Evolutionary conservation across 1,140 invertebrate species (phyloP).

Genomic region (Delia radicum): DNA sequence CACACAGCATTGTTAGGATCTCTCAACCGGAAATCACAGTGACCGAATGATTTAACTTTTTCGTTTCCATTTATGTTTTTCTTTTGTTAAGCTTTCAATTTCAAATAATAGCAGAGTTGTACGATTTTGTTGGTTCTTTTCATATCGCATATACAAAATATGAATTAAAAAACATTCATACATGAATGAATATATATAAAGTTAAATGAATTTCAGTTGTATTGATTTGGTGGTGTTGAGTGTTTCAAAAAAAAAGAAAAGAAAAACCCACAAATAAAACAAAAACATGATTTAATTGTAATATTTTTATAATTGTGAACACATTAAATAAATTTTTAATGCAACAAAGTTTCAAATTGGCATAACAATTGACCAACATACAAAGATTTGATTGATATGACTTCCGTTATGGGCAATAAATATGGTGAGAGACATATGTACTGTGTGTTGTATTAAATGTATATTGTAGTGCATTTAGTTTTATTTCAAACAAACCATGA

Average conservation of each 20-base stretch:
- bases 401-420: neutral
- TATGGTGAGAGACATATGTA: neutral
- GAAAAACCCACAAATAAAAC: neutral
- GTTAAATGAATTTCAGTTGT: neutral
- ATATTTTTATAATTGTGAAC: too few relatives aligned
- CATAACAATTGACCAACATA: neutral
- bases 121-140: neutral
- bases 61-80: neutral
- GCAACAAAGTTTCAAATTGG: too few relatives aligned
- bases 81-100: neutral
- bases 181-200: neutral
- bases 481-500: too few relatives aligned
- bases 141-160: neutral
- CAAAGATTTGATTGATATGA: neutral
- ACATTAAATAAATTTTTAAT: too few relatives aligned
- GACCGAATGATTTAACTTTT: neutral
- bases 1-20: conserved; percentile 16
- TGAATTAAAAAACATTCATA: neutral
- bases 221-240: neutral
- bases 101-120: neutral
- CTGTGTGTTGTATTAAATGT: too few relatives aligned
- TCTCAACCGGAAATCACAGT: conserved; percentile 20
- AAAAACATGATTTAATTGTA: neutral
- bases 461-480: too few relatives aligned
- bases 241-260: neutral